These are phyloP conservation scores for Drosophila cyrtoloma DNA, from an alignment of 2,888 invertebrate species.

Conservation along the genomic window DNA sequence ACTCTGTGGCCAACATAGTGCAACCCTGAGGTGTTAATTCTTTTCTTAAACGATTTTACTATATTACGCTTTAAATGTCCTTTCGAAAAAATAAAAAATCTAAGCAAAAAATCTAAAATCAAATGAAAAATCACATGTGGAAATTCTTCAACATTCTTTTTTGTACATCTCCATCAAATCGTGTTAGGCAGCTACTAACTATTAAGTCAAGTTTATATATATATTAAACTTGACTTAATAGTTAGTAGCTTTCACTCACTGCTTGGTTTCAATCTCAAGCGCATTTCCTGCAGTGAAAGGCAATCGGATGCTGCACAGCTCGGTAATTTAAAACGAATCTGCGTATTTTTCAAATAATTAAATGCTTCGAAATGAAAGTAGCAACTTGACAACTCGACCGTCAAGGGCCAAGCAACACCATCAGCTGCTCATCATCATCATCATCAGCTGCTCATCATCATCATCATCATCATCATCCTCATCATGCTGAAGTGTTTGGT, in stretches of 20 bases:
- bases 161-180: not conserved
- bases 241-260: slow-evolving; percentile 4
- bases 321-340: slow-evolving; percentile 44
- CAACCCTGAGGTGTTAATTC: slow-evolving; percentile 8
- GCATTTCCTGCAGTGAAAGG: slow-evolving; percentile 29
- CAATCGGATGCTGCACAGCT: slow-evolving; percentile 18
- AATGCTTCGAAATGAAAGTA: slow-evolving; percentile 43
- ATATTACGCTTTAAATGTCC: not conserved
- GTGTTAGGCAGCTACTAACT: not conserved
- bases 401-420: slow-evolving; percentile 7
- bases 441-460: not conserved
- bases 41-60: not conserved
- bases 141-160: not conserved
- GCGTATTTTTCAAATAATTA: slow-evolving; percentile 61
- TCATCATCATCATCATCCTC: not conserved
- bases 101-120: not conserved
- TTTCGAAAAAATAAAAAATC: not conserved
- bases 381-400: slow-evolving; percentile 18
- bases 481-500: slow-evolving; percentile 8
- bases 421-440: not conserved
- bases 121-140: not conserved
- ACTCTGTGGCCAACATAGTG: slow-evolving; percentile 2
- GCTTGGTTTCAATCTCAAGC: slow-evolving; percentile 5
- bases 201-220: not conserved
- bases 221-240: not conserved